phyloP scores from a whole-genome alignment of 2,888 invertebrate genomes.

The Germaria angustata region DNA sequence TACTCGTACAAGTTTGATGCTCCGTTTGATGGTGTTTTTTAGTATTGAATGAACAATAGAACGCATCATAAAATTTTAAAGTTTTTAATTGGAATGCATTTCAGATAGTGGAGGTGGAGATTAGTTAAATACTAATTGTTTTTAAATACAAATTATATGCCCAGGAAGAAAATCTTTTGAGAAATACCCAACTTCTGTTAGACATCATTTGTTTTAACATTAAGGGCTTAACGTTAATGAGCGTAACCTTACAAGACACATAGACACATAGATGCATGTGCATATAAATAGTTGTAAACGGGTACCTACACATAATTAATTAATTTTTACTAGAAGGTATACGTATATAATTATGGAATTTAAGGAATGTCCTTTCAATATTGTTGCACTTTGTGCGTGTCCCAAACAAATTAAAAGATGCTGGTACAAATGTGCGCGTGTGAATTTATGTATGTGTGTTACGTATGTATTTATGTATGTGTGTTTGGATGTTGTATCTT shows the following conservation, averaged over 20 bases:
- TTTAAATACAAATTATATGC: constrained; percentile 30
- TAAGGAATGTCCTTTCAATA: not conserved
- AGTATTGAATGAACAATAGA: not conserved
- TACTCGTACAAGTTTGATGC: not conserved
- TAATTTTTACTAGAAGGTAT: not conserved
- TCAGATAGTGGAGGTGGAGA: constrained; percentile 46
- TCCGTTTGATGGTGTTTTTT: not conserved
- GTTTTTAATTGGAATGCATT: constrained; percentile 38
- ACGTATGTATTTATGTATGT: not conserved
- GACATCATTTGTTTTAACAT: not conserved
- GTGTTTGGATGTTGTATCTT: not conserved
- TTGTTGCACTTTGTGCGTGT: not conserved
- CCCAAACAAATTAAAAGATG: not conserved
- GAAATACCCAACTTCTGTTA: not conserved
- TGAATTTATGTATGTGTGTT: not conserved
- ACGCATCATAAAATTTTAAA: constrained; percentile 20
- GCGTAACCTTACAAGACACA: not conserved
- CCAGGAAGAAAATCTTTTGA: not conserved
- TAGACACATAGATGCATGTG: not conserved
- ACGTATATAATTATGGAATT: constrained; percentile 5
- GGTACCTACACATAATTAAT: not conserved
- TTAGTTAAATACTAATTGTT: constrained; percentile 53
- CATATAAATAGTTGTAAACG: too few relatives aligned
- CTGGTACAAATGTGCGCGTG: not conserved
- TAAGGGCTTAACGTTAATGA: constrained; percentile 1